Evolutionary conservation across 35 echinoderm and acorn worm species (phyloP).

Genomic region (Amphiura filiformis): DNA sequence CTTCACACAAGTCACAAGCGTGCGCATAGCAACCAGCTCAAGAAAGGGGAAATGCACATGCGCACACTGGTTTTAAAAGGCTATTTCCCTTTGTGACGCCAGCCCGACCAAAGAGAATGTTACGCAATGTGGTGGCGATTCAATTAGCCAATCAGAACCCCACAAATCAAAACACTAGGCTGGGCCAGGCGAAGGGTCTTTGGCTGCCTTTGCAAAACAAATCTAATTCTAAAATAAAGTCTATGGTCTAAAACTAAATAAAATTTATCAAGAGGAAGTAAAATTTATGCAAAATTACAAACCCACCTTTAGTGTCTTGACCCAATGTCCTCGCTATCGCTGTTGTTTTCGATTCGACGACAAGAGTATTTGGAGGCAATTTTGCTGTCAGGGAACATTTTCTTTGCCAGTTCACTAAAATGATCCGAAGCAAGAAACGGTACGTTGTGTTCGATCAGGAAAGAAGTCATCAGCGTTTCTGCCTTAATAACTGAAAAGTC

Average conservation of each 20-base stretch:
- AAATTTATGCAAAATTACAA: not conserved
- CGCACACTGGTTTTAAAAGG: no score
- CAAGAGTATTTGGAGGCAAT: slow-evolving; percentile 46
- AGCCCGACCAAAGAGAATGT: no score
- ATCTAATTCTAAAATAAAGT: not conserved
- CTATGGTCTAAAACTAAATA: not conserved
- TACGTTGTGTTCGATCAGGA: slow-evolving; percentile 65
- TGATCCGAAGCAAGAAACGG: slow-evolving; percentile 36
- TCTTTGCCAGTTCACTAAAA: slow-evolving; percentile 43
- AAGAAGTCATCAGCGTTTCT: slow-evolving; percentile 28
- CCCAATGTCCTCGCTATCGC: slow-evolving; percentile 47
- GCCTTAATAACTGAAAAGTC: slow-evolving; percentile 51
- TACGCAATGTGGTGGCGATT: no score
- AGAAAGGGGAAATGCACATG: no score
- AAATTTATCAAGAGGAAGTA: no score
- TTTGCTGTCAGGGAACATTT: slow-evolving; percentile 58
- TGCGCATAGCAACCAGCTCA: no score
- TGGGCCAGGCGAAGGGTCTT: no score
- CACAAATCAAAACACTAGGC: no score
- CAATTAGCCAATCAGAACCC: no score
- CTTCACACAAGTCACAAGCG: no score
- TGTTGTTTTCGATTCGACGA: slow-evolving; percentile 53
- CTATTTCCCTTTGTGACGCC: no score
- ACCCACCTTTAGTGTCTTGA: slow-evolving; percentile 57
- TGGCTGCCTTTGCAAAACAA: not conserved